Percentiles rank a stretch among this genome's conserved stretches.
These are phyloP conservation scores for Cenopis cana DNA, from an alignment of 2,888 invertebrate species.

Conservation along the genomic window DNA sequence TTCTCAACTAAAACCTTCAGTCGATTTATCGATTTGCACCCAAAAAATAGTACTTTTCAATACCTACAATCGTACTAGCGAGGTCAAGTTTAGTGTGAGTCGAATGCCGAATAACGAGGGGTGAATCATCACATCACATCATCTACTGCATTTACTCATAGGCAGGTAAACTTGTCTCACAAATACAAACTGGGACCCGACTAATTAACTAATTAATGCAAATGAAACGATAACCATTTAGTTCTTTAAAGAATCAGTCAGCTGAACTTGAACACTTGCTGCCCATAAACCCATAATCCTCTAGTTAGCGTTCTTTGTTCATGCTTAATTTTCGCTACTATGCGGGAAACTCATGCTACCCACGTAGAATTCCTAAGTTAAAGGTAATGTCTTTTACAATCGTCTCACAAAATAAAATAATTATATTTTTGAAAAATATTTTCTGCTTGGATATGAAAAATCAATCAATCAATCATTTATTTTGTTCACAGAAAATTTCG, in stretches of 20 bases:
- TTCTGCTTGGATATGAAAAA: too few relatives aligned
- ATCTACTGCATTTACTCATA: conserved; percentile 30
- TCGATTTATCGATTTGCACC: not conserved
- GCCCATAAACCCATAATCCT: too few relatives aligned
- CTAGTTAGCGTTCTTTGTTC: not conserved
- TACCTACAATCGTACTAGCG: not conserved
- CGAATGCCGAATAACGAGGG: conserved; percentile 21
- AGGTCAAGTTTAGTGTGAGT: not conserved
- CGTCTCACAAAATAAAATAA: too few relatives aligned
- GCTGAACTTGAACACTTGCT: not conserved
- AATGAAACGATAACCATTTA: not conserved
- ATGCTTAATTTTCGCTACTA: not conserved
- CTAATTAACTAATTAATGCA: not conserved
- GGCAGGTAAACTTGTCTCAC: conserved; percentile 24
- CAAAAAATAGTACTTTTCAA: not conserved
- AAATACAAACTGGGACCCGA: not conserved
- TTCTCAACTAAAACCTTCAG: conserved; percentile 3
- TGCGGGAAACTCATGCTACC: not conserved
- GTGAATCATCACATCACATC: conserved; percentile 41
- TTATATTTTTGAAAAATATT: too few relatives aligned
- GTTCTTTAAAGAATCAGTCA: not conserved
- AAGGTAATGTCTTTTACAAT: too few relatives aligned
- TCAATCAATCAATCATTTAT: too few relatives aligned
- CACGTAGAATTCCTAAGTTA: too few relatives aligned
- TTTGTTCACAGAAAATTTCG: too few relatives aligned